Percentiles rank a stretch among this genome's conserved stretches.
These are phyloP conservation scores for Dendroctonus ponderosae DNA, from an alignment of 1,140 invertebrate genomes.

Conservation along the genomic window DNA sequence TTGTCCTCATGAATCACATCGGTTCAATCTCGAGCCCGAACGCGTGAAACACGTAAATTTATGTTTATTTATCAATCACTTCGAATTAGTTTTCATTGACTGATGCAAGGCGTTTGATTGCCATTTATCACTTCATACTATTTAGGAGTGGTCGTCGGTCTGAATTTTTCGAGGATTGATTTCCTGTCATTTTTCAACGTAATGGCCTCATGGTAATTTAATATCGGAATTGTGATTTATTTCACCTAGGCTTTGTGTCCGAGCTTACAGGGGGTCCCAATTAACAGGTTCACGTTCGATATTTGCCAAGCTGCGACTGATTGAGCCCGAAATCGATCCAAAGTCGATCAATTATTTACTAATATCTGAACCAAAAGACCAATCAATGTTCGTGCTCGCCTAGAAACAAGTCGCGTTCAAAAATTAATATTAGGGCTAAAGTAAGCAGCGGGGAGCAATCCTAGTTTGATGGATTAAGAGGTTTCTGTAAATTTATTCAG, in stretches of 20 bases:
- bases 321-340: not conserved
- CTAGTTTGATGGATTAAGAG: constrained; percentile 25
- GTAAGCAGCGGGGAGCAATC: constrained; percentile 22
- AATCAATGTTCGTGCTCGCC: not conserved
- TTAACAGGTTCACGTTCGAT: not conserved
- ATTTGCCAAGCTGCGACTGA: not conserved
- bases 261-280: too few relatives aligned
- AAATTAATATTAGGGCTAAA: not conserved
- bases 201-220: not conserved
- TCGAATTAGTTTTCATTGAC: constrained; percentile 34
- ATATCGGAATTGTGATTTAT: not conserved
- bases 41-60: constrained; percentile 23
- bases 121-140: constrained; percentile 29
- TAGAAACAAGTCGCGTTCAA: not conserved
- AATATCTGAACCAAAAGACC: too few relatives aligned
- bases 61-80: constrained; percentile 34
- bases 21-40: too few relatives aligned
- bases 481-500: constrained; percentile 23
- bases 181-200: constrained; percentile 23
- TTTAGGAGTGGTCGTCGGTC: constrained; percentile 19
- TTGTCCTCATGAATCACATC: too few relatives aligned
- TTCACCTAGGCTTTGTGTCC: not conserved
- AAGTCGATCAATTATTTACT: too few relatives aligned
- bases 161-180: constrained; percentile 24
- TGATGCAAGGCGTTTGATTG: constrained; percentile 28